These are phyloP conservation scores for Eueides isabella DNA, from an alignment of 1,140 invertebrate species.

Conservation along the genomic window DNA sequence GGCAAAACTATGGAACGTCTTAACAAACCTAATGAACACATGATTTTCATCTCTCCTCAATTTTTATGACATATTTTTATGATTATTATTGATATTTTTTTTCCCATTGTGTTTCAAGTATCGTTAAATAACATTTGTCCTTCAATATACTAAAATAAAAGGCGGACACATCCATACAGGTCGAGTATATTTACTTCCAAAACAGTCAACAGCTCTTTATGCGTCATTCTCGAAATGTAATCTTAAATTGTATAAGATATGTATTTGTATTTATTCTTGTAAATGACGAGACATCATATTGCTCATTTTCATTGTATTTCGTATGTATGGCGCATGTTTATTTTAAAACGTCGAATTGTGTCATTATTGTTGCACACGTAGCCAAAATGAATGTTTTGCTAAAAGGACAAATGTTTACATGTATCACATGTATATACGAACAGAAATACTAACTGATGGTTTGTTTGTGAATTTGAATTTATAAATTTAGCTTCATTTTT, in stretches of 20 bases:
- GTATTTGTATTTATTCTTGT: conserved; percentile 29
- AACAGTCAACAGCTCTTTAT: conserved; percentile 30
- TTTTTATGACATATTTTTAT: no score
- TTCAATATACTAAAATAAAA: background rate
- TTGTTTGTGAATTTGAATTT: no score
- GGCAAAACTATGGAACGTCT: no score
- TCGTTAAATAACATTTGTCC: background rate
- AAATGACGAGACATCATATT: conserved; percentile 24
- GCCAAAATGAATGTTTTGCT: background rate
- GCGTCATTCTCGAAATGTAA: conserved; percentile 30
- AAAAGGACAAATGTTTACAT: background rate
- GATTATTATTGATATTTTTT: no score
- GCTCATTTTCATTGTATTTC: conserved; percentile 9
- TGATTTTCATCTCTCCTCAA: no score
- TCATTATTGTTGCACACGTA: background rate
- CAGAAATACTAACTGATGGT: no score
- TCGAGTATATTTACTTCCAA: conserved; percentile 36
- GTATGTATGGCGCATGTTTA: conserved; percentile 3
- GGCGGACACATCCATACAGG: conserved; percentile 28
- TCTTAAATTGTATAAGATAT: conserved; percentile 27
- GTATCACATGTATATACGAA: no score
- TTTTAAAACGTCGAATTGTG: background rate
- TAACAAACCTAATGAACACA: no score
- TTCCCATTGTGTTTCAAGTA: background rate
- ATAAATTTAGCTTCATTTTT: no score